These are phyloP conservation scores for Alosa alosa DNA, from an alignment of 2,113 vertebrate genomes.

Conservation along the genomic window DNA sequence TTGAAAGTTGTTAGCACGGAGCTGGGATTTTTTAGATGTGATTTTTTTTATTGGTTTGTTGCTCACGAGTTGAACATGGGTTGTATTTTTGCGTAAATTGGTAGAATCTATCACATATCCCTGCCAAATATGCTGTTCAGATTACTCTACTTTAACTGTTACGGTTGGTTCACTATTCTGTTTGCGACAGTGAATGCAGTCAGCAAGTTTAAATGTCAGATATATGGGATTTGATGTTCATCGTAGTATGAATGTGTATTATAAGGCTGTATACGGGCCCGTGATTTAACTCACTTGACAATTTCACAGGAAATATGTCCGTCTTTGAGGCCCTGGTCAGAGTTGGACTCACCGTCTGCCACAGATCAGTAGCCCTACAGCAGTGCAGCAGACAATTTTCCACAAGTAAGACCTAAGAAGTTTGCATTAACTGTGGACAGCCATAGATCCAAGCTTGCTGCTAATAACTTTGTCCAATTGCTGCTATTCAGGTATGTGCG, in stretches of 20 bases:
- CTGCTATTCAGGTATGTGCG: conserved; percentile 56
- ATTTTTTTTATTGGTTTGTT: no score
- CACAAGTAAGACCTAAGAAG: conserved; percentile 30
- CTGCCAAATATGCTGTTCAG: not conserved
- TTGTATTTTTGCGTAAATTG: not conserved
- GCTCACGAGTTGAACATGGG: no score
- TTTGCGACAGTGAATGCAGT: no score
- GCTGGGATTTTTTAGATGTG: no score
- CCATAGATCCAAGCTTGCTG: not conserved
- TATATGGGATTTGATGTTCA: no score
- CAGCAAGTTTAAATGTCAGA: no score
- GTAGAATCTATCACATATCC: not conserved
- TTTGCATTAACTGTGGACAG: not conserved
- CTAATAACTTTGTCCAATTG: not conserved
- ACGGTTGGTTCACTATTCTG: no score
- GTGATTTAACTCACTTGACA: not conserved
- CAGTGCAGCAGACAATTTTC: conserved; percentile 29
- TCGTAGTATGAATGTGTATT: no score
- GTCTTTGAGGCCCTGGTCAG: conserved; percentile 25
- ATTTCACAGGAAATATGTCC: conserved; percentile 31
- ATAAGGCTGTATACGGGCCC: no score
- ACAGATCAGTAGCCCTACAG: not conserved
- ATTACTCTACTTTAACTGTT: not conserved
- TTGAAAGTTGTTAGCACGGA: no score
- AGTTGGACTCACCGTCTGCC: conserved; percentile 24